These are phyloP conservation scores for Coryphaenoides rupestris DNA, from an alignment of 2,113 vertebrate species.

Conservation along the genomic window DNA sequence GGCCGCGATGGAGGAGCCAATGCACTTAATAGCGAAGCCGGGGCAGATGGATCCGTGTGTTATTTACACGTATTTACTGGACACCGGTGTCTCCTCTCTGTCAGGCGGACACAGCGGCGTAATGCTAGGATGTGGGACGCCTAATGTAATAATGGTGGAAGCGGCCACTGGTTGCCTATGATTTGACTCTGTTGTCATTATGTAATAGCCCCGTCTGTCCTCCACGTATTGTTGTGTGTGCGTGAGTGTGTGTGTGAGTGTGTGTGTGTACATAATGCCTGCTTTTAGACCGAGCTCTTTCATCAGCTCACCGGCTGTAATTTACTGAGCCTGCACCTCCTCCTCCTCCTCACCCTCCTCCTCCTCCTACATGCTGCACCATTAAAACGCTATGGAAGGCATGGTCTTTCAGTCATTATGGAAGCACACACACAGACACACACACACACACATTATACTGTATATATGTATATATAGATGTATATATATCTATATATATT, in stretches of 20 bases:
- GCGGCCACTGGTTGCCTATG: background rate
- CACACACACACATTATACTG: background rate
- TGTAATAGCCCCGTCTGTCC: conserved; percentile 14
- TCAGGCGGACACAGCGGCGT: background rate
- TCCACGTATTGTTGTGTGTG: background rate
- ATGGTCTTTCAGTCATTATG: conserved; percentile 38
- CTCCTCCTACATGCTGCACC: conserved; percentile 52
- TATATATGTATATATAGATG: background rate
- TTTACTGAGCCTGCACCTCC: too few relatives aligned
- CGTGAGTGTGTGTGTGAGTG: conserved; percentile 6
- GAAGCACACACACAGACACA: conserved; percentile 20
- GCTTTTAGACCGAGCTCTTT: conserved; percentile 19
- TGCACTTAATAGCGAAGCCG: too few relatives aligned
- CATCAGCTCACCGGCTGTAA: conserved; percentile 25
- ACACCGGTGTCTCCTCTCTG: too few relatives aligned
- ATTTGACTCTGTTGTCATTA: conserved; percentile 8
- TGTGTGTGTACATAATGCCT: conserved; percentile 18
- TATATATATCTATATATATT: too few relatives aligned
- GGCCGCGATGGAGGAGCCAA: too few relatives aligned
- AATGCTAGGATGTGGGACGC: background rate
- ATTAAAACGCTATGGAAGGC: conserved; percentile 67
- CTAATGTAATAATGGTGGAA: background rate
- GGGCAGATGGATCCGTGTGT: too few relatives aligned
- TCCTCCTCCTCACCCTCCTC: conserved; percentile 50
- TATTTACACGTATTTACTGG: too few relatives aligned